Base-by-base conservation (phyloP, 2,113 vertebrate genomes). In the Semnornis frantzii region DNA sequence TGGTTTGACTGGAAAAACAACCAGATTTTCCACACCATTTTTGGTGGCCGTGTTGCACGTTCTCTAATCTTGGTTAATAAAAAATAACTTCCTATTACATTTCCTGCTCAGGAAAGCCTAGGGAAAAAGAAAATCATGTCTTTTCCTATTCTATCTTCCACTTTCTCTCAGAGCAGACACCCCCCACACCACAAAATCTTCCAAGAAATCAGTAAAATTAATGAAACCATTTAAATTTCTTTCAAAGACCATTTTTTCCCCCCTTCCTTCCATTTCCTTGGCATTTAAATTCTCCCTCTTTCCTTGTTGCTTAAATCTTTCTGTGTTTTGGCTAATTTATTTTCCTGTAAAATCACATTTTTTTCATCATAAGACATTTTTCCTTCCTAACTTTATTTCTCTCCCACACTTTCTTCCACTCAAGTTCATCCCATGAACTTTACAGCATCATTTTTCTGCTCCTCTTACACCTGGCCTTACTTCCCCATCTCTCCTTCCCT, bases 41-140 rank as follows among this genome's bases (percentile, higher is more conserved):
- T 78, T 89, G 46, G 58, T 95, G 77, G 59, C 81, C 92, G 50
- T 79, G 74, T 50, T 85, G 50, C 28, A 37, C 46, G 68, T 92
- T 85, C 82, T 54, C 65, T 85, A 83, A 90, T 81, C 65, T 62
- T 94, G 69, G 2, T 92, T 87, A 91, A 57, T 92, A 93, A 96
- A 96, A 90, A 93, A 66, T 72, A 94, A 83, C 75, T 96, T 96
- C 96, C 91, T 96, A 96, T 93, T 95, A 95, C 92, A 96, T 95
- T 95, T 96, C 94, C 96, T 95, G 90, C 34, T 68, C 78, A 96
- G 91, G 91, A 94, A 95, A 87, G 81, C 28, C 65, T 80, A 34
- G 30, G 14, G 24, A 55, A 83, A 88, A 89, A 91, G 73, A 72
- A 77, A 33, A 50, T 25, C 8, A 8, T 34, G 8, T 10, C 70